phyloP scores from a whole-genome alignment of 2,888 invertebrate species.

The Malthinus seriepunctatus region DNA sequence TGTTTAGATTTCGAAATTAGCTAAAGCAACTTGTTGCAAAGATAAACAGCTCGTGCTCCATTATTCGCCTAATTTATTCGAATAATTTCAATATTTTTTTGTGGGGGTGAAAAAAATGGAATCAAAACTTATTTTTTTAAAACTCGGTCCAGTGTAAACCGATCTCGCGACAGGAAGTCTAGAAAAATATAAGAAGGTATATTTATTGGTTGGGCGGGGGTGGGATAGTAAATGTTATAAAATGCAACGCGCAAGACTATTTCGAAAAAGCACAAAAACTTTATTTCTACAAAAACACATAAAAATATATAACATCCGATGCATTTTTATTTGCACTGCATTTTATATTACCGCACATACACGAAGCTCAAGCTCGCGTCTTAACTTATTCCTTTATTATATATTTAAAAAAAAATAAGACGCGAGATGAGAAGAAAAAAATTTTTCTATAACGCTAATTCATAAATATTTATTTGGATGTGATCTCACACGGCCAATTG shows the following conservation, averaged over 20 bases:
- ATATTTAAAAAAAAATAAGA: too few relatives aligned
- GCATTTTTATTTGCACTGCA: constrained; percentile 45
- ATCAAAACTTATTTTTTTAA: constrained; percentile 30
- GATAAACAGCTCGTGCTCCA: too few relatives aligned
- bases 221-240: constrained; percentile 34
- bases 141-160: constrained; percentile 22
- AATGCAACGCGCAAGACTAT: constrained; percentile 40
- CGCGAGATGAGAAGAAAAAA: too few relatives aligned
- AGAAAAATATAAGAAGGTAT: constrained; percentile 42
- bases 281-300: constrained; percentile 53
- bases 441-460: neutral
- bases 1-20: too few relatives aligned
- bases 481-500: constrained; percentile 16
- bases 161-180: constrained; percentile 34
- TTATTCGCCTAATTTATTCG: too few relatives aligned
- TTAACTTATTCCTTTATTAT: too few relatives aligned
- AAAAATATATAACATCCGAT: constrained; percentile 55
- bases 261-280: constrained; percentile 50
- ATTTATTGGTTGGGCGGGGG: constrained; percentile 47
- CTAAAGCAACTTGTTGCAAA: too few relatives aligned
- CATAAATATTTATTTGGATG: constrained; percentile 2
- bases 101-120: neutral
- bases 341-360: constrained; percentile 31
- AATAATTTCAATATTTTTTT: too few relatives aligned
- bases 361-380: neutral